Evolutionary conservation across 2,113 vertebrate species (phyloP).

Genomic region (Microtus pennsylvanicus): DNA sequence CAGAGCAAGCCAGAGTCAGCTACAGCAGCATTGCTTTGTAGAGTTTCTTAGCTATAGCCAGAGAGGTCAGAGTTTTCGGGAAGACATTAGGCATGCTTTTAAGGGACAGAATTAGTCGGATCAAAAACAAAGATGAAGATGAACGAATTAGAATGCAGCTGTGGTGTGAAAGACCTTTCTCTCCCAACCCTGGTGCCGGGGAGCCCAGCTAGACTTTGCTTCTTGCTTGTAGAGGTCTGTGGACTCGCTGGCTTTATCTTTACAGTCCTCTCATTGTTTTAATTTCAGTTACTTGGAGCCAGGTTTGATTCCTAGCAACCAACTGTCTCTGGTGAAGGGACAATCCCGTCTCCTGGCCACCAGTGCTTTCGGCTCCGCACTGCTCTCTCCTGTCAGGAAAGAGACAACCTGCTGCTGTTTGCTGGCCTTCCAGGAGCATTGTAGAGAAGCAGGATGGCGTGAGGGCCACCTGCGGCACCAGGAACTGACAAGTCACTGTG

Average conservation of each 20-base stretch:
- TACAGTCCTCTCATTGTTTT: slow-evolving; percentile 18
- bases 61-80: background rate
- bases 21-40: background rate
- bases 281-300: background rate
- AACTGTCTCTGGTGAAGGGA: background rate
- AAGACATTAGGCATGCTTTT: background rate
- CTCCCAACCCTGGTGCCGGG: accelerated
- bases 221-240: background rate
- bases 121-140: background rate
- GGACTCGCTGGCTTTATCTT: slow-evolving; percentile 15
- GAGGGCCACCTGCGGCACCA: background rate
- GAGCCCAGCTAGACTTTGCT: slow-evolving; percentile 42
- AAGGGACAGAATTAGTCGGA: background rate
- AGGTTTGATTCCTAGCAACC: slow-evolving; percentile 59
- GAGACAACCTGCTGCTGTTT: background rate
- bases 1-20: background rate
- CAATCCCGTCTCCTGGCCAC: background rate
- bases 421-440: background rate
- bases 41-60: background rate
- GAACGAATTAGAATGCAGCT: background rate
- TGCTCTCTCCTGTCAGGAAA: background rate
- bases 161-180: background rate
- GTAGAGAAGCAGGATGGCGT: background rate
- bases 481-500: background rate
- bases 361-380: background rate